These are phyloP conservation scores for Ephydatia muelleri DNA, from an alignment of 37 sponge, comb jelly and placozoan genomes.

Conservation along the genomic window DNA sequence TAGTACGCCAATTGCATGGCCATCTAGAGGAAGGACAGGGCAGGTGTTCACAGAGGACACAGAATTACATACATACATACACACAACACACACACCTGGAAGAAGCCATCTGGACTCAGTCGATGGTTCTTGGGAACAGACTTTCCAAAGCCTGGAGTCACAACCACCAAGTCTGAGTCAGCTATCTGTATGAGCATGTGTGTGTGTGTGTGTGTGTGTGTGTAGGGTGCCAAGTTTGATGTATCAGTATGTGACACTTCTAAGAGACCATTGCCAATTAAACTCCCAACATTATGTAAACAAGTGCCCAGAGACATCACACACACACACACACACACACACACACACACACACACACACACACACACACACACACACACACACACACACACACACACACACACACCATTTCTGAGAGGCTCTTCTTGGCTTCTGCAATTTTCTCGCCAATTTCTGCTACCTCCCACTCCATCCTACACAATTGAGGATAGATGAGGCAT, in stretches of 20 bases:
- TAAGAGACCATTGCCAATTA: too few species aligned
- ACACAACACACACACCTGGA: constrained; percentile 49
- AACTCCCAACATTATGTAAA: too few species aligned
- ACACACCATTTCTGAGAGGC: constrained; percentile 31
- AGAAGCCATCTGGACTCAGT: constrained; percentile 84
- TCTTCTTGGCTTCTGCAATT: constrained; percentile 34
- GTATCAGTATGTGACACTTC: too few species aligned
- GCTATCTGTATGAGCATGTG: constrained; percentile 35
- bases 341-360: neutral
- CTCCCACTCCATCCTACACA: constrained; percentile 63
- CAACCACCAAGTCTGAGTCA: constrained; percentile 58
- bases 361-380: constrained; percentile 2
- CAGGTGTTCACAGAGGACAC: neutral
- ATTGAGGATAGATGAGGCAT: neutral
- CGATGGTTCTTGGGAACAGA: constrained; percentile 54
- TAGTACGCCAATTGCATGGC: constrained; percentile 78
- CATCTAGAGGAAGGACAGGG: constrained; percentile 46
- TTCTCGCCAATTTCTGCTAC: constrained; percentile 44
- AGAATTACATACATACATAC: neutral
- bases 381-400: neutral
- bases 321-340: too few species aligned
- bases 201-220: constrained; percentile 6
- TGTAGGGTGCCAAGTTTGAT: neutral
- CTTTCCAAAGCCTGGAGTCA: constrained; percentile 55
- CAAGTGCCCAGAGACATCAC: too few species aligned